A percentile compares a stretch with the other conserved stretches of the same genome.
phyloP scores from a whole-genome alignment of 2,797 vertebrate species.

The Notolepis coatsorum region DNA sequence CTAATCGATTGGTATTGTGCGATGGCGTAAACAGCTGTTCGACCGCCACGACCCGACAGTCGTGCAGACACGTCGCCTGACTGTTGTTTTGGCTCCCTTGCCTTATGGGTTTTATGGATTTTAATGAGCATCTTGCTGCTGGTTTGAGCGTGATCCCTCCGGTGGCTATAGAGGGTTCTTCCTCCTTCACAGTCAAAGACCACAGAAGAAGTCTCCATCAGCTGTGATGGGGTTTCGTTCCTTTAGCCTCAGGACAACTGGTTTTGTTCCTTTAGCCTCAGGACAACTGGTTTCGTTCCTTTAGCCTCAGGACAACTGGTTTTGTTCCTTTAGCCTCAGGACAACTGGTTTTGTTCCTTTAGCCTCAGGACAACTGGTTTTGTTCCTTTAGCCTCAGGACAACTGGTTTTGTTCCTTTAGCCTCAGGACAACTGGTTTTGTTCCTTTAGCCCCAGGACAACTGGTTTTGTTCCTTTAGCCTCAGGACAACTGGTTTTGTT shows the following conservation, averaged over 20 bases:
- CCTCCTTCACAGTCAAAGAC: not conserved
- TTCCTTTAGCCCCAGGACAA: too few relatives aligned
- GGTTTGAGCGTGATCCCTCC: not conserved
- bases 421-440: too few relatives aligned
- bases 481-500: too few relatives aligned
- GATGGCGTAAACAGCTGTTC: conserved; percentile 48
- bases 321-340: too few relatives aligned
- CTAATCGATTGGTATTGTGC: conserved; percentile 63
- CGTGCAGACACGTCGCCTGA: conserved; percentile 15
- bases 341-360: too few relatives aligned
- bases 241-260: not conserved
- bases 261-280: not conserved
- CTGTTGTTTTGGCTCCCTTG: conserved; percentile 18
- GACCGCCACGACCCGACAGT: conserved; percentile 26
- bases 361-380: too few relatives aligned
- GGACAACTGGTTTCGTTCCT: too few relatives aligned
- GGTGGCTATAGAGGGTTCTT: conserved; percentile 2
- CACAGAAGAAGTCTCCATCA: not conserved
- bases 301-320: too few relatives aligned
- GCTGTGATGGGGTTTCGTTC: not conserved
- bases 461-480: too few relatives aligned
- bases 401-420: too few relatives aligned
- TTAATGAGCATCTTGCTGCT: conserved; percentile 42
- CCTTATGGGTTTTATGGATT: conserved; percentile 17
- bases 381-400: too few relatives aligned